A percentile compares a stretch with the other conserved stretches of the same genome.
Evolutionary conservation across 2,888 invertebrate genomes (phyloP).

Genomic region (Agelastica alni): DNA sequence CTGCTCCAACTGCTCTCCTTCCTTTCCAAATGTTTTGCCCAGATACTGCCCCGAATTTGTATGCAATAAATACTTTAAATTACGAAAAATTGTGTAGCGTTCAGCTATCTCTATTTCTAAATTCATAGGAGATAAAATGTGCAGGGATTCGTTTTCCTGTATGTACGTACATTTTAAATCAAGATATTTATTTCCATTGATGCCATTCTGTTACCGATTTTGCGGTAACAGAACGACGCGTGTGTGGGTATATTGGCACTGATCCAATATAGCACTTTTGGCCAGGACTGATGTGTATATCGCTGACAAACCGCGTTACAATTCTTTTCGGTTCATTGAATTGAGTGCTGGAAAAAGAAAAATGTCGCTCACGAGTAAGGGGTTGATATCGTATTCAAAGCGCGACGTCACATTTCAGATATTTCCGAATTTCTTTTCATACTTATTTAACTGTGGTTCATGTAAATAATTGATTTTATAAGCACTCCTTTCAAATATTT

Average conservation of each 20-base stretch:
- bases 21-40: background rate
- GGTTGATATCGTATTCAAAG: constrained; percentile 40
- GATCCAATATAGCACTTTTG: constrained; percentile 33
- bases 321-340: constrained; percentile 51
- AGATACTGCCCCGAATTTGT: background rate
- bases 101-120: background rate
- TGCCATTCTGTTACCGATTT: constrained; percentile 20
- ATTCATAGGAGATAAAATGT: constrained; percentile 15
- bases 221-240: constrained; percentile 16
- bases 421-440: constrained; percentile 12
- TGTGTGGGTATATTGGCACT: constrained; percentile 28
- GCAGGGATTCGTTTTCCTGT: constrained; percentile 16
- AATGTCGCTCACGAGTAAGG: constrained; percentile 12
- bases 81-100: constrained; percentile 4
- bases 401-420: constrained; percentile 32
- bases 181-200: constrained; percentile 21
- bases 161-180: constrained; percentile 25
- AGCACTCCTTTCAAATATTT: too few relatives aligned
- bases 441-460: constrained; percentile 4
- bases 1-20: background rate
- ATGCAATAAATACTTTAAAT: background rate
- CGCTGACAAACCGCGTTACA: constrained; percentile 49
- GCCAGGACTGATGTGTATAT: constrained; percentile 39
- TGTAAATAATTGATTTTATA: constrained; percentile 5
- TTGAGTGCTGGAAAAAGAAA: constrained; percentile 46